Evolutionary conservation across 64 coral and sea anemone species (phyloP).

Genomic region (Montipora foliosa): DNA sequence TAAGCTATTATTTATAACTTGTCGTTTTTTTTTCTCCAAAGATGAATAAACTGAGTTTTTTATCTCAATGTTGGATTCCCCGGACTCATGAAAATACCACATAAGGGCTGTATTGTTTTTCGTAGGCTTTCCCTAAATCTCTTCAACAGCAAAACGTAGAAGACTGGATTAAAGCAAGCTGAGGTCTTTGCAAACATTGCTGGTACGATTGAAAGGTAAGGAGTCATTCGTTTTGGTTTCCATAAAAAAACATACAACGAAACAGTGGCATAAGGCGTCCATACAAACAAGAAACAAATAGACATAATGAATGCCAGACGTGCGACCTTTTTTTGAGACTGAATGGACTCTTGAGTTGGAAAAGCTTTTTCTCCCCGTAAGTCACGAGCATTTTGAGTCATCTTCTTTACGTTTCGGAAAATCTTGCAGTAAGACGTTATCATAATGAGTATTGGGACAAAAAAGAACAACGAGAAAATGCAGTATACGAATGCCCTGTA

Average conservation of each 20-base stretch:
- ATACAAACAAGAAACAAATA: conserved; percentile 21
- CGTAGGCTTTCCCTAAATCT: conserved; percentile 9
- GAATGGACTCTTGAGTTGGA: neutral
- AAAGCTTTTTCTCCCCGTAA: conserved; percentile 10
- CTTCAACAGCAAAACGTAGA: conserved; percentile 14
- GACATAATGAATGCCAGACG: conserved; percentile 22
- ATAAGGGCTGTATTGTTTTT: neutral
- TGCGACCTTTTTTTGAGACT: neutral
- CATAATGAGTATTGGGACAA: neutral
- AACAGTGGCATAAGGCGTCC: conserved; percentile 19
- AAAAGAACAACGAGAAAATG: conserved; percentile 36
- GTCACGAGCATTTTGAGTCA: conserved; percentile 28
- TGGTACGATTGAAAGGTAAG: neutral
- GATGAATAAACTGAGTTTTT: neutral
- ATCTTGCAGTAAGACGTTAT: neutral
- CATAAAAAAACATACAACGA: neutral
- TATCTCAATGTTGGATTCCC: neutral
- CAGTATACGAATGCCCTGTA: neutral
- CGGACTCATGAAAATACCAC: neutral
- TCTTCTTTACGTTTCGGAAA: conserved; percentile 19
- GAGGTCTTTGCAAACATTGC: conserved; percentile 23
- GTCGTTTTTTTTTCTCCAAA: neutral
- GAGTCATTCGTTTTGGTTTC: neutral
- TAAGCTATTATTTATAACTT: neutral
- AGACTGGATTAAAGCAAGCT: conserved; percentile 15